These are phyloP conservation scores for Cephus pulcher DNA, from an alignment of 2,888 invertebrate species.

Conservation along the genomic window DNA sequence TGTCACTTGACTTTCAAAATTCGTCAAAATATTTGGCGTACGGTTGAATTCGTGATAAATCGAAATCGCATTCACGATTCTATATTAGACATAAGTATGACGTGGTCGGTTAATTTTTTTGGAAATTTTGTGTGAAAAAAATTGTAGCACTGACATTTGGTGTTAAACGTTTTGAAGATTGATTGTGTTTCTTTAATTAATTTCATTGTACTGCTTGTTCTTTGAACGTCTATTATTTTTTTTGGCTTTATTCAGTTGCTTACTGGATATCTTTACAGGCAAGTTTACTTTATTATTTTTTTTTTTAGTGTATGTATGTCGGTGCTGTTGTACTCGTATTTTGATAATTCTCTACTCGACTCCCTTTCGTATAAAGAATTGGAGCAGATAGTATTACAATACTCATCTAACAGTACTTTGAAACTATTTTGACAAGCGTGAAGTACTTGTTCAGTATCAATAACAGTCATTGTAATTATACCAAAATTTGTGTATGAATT, in stretches of 20 bases:
- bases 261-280: not conserved
- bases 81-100: not conserved
- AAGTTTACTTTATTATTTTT: not conserved
- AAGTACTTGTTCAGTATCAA: not conserved
- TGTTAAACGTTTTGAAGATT: not conserved
- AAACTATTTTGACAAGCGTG: not conserved
- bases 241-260: not conserved
- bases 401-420: not conserved
- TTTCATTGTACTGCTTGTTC: not conserved
- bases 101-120: not conserved
- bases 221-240: not conserved
- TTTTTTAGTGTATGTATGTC: not conserved
- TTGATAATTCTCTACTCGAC: not conserved
- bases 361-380: not conserved
- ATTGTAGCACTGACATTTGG: not conserved
- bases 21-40: not conserved
- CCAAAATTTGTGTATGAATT: not conserved
- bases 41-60: not conserved
- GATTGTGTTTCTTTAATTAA: not conserved
- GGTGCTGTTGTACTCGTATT: not conserved
- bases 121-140: not conserved
- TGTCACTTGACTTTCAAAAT: not conserved
- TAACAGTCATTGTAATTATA: not conserved
- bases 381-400: not conserved
- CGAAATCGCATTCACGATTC: not conserved